Evolutionary conservation across 2,797 vertebrate species (phyloP).

Genomic region (Pygocentrus nattereri): DNA sequence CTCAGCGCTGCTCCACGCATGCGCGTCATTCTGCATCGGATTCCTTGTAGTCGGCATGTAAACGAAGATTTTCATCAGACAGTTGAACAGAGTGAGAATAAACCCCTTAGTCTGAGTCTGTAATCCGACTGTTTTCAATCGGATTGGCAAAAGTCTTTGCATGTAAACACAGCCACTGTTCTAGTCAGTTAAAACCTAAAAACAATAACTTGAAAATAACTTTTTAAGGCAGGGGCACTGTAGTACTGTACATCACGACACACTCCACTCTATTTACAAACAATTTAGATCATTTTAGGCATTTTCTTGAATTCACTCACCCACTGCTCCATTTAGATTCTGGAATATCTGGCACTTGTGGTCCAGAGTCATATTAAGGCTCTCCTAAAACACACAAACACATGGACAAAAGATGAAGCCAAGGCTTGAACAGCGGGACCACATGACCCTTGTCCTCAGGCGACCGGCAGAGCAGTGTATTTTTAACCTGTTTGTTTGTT

Average conservation of each 20-base stretch:
- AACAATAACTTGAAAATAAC: constrained; percentile 1
- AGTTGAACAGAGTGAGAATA: too few species aligned
- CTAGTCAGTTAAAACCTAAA: neutral
- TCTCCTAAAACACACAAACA: constrained; percentile 78
- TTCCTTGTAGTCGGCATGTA: too few species aligned
- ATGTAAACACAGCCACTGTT: too few species aligned
- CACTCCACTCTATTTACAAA: neutral
- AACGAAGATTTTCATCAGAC: too few species aligned
- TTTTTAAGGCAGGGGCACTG: neutral
- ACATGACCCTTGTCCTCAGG: constrained; percentile 18
- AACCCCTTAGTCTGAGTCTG: too few species aligned
- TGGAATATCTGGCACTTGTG: constrained; percentile 98
- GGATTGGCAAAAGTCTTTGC: too few species aligned
- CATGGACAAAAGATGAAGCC: constrained; percentile 19
- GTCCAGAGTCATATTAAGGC: constrained; percentile 93
- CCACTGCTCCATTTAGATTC: constrained; percentile 93
- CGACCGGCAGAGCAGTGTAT: constrained; percentile 20
- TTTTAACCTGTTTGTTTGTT: constrained; percentile 50
- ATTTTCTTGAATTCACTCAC: constrained; percentile 76
- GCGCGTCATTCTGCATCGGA: too few species aligned
- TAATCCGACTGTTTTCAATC: too few species aligned
- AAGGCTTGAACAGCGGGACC: constrained; percentile 14
- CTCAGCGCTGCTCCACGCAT: too few species aligned
- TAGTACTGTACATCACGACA: constrained; percentile 1
- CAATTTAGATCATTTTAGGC: neutral